Percentiles rank a stretch among this genome's conserved stretches.
Conservation (phyloP, 2,888 invertebrate species). For the Microctonus brassicae region DNA sequence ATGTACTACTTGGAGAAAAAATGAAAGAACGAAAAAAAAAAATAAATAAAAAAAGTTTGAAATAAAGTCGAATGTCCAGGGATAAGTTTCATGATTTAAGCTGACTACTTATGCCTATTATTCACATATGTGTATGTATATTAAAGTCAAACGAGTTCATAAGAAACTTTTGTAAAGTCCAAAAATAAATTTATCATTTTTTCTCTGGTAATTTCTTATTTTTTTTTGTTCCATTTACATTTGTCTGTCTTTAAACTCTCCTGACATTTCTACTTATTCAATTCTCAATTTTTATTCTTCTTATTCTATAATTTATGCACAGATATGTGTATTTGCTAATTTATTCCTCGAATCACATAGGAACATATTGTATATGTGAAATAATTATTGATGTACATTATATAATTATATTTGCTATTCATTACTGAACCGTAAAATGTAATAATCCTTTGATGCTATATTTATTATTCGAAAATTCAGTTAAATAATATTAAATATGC, state of each 20-base stretch:
- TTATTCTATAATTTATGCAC: too few relatives aligned
- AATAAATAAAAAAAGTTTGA: too few relatives aligned
- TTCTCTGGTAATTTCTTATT: background rate
- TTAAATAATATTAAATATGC: background rate
- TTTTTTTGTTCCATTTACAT: background rate
- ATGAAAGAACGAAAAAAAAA: constrained; percentile 38
- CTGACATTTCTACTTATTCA: background rate
- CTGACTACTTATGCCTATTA: too few relatives aligned
- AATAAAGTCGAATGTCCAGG: constrained; percentile 30
- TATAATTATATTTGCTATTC: constrained; percentile 1
- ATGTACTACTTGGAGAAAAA: constrained; percentile 16
- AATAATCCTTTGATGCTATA: background rate
- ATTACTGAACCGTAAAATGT: background rate
- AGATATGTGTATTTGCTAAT: too few relatives aligned
- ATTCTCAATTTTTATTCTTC: background rate
- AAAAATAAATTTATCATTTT: background rate
- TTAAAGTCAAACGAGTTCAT: background rate
- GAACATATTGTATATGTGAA: too few relatives aligned
- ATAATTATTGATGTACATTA: background rate
- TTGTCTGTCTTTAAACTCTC: background rate
- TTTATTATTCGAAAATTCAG: background rate
- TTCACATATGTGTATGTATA: constrained; percentile 4
- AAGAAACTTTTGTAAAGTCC: constrained; percentile 12
- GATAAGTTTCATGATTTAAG: constrained; percentile 11
- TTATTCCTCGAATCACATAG: too few relatives aligned